These are phyloP conservation scores for Venturia canescens DNA, from an alignment of 1,140 invertebrate species.

Conservation along the genomic window DNA sequence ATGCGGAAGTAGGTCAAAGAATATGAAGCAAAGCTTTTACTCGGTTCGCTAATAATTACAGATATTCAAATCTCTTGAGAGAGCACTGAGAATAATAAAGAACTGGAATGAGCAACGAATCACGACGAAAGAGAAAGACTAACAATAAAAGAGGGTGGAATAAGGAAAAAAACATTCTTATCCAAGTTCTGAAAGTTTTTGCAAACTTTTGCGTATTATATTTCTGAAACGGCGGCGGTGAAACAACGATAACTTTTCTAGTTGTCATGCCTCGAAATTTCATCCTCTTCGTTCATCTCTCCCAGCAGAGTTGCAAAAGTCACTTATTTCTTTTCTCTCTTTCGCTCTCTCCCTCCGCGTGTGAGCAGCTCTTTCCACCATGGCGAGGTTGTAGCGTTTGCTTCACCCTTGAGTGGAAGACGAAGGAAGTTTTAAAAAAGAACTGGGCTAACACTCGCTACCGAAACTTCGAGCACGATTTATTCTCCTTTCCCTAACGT, in stretches of 20 bases:
- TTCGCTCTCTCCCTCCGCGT: too few species aligned
- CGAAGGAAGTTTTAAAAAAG: not conserved
- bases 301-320: not conserved
- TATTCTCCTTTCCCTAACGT: too few species aligned
- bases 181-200: not conserved
- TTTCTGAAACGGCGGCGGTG: slow-evolving; percentile 15
- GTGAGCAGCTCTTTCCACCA: not conserved
- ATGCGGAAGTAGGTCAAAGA: too few species aligned
- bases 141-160: not conserved
- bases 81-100: not conserved
- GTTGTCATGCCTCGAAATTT: not conserved
- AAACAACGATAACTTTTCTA: slow-evolving; percentile 17
- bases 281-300: not conserved
- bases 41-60: too few species aligned
- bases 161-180: not conserved
- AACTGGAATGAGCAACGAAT: not conserved
- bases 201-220: not conserved
- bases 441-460: too few species aligned
- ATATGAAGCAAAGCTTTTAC: too few species aligned
- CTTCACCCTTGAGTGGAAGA: not conserved
- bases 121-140: not conserved
- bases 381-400: not conserved
- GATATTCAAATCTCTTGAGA: too few species aligned
- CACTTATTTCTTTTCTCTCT: not conserved
- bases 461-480: too few species aligned